Conservation (phyloP, 2,797 vertebrate species). For the Arvicola amphibius region DNA sequence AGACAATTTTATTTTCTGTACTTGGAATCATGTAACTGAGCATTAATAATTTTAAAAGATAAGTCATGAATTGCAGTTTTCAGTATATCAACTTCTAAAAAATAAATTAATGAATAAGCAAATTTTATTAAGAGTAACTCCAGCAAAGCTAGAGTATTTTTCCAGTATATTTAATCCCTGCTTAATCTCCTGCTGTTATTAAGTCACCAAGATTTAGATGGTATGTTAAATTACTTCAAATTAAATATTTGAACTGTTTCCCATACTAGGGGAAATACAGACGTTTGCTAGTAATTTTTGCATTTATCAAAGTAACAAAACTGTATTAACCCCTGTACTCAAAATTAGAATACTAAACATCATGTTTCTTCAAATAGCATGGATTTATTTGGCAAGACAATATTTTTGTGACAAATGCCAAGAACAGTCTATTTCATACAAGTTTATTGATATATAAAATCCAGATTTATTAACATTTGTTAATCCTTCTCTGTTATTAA, state of each 20-base stretch:
- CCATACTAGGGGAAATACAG: background rate
- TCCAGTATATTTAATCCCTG: background rate
- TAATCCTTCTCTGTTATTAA: conserved; percentile 28
- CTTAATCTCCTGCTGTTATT: conserved; percentile 24
- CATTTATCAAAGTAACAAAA: conserved; percentile 29
- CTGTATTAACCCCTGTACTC: background rate
- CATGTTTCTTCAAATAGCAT: background rate
- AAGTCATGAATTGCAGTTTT: background rate
- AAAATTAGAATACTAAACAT: background rate
- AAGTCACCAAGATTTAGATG: conserved; percentile 34
- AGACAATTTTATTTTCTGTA: background rate
- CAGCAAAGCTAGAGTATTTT: background rate
- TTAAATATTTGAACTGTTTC: conserved; percentile 30
- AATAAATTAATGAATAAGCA: background rate
- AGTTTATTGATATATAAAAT: conserved; percentile 28
- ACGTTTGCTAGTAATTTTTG: conserved; percentile 24
- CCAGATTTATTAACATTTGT: background rate
- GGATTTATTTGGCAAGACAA: background rate
- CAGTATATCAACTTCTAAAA: background rate
- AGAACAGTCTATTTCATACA: background rate
- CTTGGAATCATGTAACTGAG: background rate
- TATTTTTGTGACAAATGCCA: background rate
- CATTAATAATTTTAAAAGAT: background rate
- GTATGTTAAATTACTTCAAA: background rate
- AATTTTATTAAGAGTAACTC: conserved; percentile 33